Conservation (phyloP, 2,113 vertebrate species). For the Spermophilus dauricus region DNA sequence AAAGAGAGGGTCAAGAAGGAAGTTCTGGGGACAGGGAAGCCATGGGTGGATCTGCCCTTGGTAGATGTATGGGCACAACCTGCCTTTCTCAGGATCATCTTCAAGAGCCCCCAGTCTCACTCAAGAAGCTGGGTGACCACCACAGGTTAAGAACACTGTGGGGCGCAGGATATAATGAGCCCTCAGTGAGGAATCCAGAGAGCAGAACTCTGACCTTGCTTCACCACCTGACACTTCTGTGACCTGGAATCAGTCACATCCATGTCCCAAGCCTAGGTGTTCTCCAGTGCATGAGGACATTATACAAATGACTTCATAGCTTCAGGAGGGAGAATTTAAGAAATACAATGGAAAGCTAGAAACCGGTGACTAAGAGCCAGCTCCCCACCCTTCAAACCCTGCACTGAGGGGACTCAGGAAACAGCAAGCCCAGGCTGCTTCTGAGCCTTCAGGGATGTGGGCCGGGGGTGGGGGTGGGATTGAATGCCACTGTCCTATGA, state of each 20-base stretch:
- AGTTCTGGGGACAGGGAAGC: background rate
- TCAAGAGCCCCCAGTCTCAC: background rate
- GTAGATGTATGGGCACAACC: background rate
- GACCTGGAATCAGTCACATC: background rate
- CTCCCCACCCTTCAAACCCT: background rate
- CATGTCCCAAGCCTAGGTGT: background rate
- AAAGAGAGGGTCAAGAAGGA: background rate
- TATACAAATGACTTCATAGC: background rate
- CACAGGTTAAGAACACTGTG: rapidly evolving
- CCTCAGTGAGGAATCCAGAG: background rate
- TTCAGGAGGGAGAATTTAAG: background rate
- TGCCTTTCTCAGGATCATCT: background rate
- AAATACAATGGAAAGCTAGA: background rate
- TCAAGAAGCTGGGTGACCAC: rapidly evolving
- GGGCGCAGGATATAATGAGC: background rate
- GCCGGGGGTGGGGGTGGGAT: too few species aligned
- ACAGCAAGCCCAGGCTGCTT: background rate
- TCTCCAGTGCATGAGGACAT: background rate
- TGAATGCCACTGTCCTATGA: background rate
- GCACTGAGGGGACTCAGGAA: rapidly evolving
- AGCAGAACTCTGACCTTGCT: background rate
- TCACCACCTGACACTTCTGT: background rate
- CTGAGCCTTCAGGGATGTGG: background rate
- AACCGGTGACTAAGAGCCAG: background rate
- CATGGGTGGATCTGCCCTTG: background rate